phyloP scores from a whole-genome alignment of 2,888 invertebrate genomes.

The Idaea aversata region DNA sequence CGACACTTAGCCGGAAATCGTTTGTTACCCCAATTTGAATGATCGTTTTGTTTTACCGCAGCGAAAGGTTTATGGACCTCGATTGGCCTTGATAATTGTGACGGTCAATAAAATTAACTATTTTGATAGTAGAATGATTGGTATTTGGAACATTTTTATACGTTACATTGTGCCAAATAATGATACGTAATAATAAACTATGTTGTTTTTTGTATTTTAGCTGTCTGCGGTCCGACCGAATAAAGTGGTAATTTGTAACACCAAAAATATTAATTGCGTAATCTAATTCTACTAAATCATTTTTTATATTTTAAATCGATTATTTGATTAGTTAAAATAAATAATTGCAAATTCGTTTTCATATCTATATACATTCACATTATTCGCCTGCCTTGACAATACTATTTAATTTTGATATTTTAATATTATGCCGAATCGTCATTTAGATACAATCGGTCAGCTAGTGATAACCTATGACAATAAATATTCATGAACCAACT shows the following conservation, averaged over 20 bases:
- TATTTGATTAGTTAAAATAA: too few relatives aligned
- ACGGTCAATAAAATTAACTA: slow-evolving; percentile 24
- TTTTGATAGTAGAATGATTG: slow-evolving; percentile 17
- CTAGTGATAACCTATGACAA: not conserved
- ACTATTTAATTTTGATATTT: too few relatives aligned
- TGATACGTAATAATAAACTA: not conserved
- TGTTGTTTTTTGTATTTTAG: not conserved
- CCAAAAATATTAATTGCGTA: too few relatives aligned
- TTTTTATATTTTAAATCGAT: too few relatives aligned
- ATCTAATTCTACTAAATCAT: not conserved
- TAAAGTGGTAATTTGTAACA: not conserved
- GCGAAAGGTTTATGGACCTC: slow-evolving; percentile 61
- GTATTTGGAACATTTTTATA: slow-evolving; percentile 12
- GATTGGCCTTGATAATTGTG: slow-evolving; percentile 36
- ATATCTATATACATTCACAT: too few relatives aligned
- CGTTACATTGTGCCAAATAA: slow-evolving; percentile 4
- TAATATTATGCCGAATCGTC: not conserved
- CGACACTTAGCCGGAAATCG: slow-evolving; percentile 65
- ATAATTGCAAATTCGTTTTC: too few relatives aligned
- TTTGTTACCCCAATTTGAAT: slow-evolving; percentile 67
- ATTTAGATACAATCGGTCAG: not conserved
- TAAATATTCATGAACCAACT: not conserved
- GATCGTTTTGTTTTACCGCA: slow-evolving; percentile 54
- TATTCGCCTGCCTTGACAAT: too few relatives aligned
- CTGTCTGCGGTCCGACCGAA: not conserved